Evolutionary conservation across 2,797 vertebrate genomes (phyloP), one percentile per base, ranked within the genome.

Genomic region (Phaenicophaeus curvirostris): DNA sequence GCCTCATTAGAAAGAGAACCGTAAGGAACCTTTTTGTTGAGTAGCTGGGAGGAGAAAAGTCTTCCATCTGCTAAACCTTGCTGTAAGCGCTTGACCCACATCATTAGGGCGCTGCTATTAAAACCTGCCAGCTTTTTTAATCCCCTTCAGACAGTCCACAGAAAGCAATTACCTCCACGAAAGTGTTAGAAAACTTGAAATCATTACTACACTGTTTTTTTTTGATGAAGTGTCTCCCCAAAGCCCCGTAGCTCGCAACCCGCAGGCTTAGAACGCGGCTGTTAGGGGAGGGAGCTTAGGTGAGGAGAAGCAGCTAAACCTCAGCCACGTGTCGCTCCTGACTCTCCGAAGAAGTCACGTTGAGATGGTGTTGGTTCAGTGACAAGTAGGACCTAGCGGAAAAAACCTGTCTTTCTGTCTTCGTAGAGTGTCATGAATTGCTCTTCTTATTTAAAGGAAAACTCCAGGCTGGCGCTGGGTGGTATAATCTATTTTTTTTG

Each of bases 391-490:
- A 80, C 24, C 61, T 66, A 53, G 37, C 33, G 65, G 31, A 91
- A 57, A 57, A 15, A 12, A n/a, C 41, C 6, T 85, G 37, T 92
- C 59, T 89, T 42, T 69, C 67, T 73, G 42, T 25, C 61, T n/a
- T 0, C 20, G 1, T 42, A 15, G 37, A 39, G 2, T 55, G 58
- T 68, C 54, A 4, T 31, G 77, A 89, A n/a, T 46, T 4, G 4
- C 46, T 1, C 35, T 31, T 68, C 35, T 55, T 59, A 63, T 48
- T 87, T 90, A 96, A 96, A 97, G 96, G 97, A 96, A 95, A 96
- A 94, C 96, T 87, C 59, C 80, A n/a, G 90, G 25, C 25, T 58
- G 3, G 5, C 8, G 0, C 35, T 46, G 25, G 2, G 20, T 2
- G 17, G 28, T 14, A 9, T 15, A 27, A 27, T 48, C 78, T 25